phyloP scores from a whole-genome alignment of 2,113 vertebrate species.

The Rhodinocichla rosea region DNA sequence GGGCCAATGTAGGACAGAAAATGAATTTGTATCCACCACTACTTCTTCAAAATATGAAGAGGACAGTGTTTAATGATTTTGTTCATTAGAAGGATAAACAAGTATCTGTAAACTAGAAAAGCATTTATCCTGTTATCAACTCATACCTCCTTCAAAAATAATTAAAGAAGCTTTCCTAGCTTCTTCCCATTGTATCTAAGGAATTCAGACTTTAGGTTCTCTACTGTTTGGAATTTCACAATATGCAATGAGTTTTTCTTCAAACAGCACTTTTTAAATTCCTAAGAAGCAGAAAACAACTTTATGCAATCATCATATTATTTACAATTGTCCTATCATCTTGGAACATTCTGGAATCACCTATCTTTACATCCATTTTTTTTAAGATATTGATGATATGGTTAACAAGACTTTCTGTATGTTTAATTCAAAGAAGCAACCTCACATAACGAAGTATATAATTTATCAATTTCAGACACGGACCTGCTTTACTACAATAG shows the following conservation, averaged over 20 bases:
- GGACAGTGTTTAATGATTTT: neutral
- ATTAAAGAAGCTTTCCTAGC: neutral
- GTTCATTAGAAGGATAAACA: neutral
- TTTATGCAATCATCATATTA: neutral
- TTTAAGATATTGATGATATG: fast-evolving
- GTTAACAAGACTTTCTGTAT: neutral
- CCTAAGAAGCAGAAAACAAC: neutral
- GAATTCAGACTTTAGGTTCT: neutral
- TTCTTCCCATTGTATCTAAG: neutral
- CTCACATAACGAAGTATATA: neutral
- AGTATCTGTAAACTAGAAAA: neutral
- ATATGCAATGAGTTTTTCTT: neutral
- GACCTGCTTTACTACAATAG: neutral
- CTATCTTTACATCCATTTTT: neutral
- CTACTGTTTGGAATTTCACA: neutral
- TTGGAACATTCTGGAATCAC: neutral
- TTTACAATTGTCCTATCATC: neutral
- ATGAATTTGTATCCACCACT: fast-evolving
- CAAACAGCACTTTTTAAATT: neutral
- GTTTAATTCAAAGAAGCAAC: neutral
- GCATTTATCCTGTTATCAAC: neutral
- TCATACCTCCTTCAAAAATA: neutral
- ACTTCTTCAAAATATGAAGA: neutral
- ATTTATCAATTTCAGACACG: neutral
- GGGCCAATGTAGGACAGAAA: neutral